Evolutionary conservation across 2,797 vertebrate genomes (phyloP).

Genomic region (Knipowitschia caucasica): DNA sequence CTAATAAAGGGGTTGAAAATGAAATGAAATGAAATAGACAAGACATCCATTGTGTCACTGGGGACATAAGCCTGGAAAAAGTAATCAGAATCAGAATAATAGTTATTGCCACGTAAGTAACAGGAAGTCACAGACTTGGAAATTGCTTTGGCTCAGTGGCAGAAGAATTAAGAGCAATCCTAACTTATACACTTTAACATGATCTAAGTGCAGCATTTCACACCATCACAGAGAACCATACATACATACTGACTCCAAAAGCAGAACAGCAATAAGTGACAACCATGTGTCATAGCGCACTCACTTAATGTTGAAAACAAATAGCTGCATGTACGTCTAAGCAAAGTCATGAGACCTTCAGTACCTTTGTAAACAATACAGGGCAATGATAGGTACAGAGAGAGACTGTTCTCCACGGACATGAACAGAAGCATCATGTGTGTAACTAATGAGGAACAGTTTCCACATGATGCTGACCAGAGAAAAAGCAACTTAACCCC

Average conservation of each 20-base stretch:
- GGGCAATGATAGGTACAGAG: neutral
- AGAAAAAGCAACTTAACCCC: neutral
- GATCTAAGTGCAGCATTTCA: neutral
- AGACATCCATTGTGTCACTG: conserved; percentile 25
- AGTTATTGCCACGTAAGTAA: too few relatives aligned
- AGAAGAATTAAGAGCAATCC: too few relatives aligned
- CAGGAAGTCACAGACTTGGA: too few relatives aligned
- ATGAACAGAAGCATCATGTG: conserved; percentile 34
- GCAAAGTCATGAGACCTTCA: conserved; percentile 2
- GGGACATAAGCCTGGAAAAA: conserved; percentile 2
- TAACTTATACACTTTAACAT: neutral
- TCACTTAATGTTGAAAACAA: neutral
- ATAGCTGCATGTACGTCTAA: neutral
- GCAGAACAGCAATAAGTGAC: neutral
- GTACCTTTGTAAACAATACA: conserved; percentile 1
- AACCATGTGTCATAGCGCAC: neutral
- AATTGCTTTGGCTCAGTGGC: too few relatives aligned
- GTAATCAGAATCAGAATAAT: too few relatives aligned
- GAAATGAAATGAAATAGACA: too few relatives aligned
- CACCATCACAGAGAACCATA: neutral
- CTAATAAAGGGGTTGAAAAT: too few relatives aligned
- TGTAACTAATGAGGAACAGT: conserved; percentile 49
- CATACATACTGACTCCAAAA: neutral
- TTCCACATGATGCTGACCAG: conserved; percentile 44
- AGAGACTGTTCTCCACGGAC: conserved; percentile 32